phyloP scores from a whole-genome alignment of 2,888 invertebrate species.

The Noctua janthina region DNA sequence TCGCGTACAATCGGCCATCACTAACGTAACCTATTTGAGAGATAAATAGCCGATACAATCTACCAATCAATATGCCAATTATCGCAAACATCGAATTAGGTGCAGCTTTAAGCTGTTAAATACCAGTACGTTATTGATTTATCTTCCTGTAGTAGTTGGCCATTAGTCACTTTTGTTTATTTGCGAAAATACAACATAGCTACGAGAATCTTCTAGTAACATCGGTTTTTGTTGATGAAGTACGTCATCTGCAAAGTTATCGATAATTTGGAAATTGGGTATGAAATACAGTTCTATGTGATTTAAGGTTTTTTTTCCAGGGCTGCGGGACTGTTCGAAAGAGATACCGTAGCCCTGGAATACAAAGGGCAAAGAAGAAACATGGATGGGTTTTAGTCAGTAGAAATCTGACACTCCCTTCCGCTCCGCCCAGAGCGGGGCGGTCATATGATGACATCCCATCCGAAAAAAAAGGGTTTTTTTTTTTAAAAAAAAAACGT shows the following conservation, averaged over 20 bases:
- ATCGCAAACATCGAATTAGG: slow-evolving; percentile 58
- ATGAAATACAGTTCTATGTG: neutral
- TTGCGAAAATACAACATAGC: neutral
- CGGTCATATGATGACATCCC: too few relatives aligned
- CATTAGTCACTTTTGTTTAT: slow-evolving; percentile 22
- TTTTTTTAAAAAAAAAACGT: too few relatives aligned
- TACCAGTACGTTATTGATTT: slow-evolving; percentile 36
- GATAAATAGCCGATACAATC: slow-evolving; percentile 57
- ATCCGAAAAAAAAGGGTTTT: too few relatives aligned
- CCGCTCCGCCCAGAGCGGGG: too few relatives aligned
- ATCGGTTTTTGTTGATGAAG: neutral
- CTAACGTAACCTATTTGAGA: slow-evolving; percentile 47
- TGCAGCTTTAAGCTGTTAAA: slow-evolving; percentile 45
- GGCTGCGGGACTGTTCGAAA: too few relatives aligned
- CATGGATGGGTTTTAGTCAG: too few relatives aligned
- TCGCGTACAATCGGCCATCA: slow-evolving; percentile 39
- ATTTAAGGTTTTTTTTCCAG: too few relatives aligned
- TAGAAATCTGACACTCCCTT: too few relatives aligned
- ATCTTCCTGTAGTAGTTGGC: slow-evolving; percentile 5
- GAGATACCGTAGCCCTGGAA: too few relatives aligned
- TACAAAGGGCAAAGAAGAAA: too few relatives aligned
- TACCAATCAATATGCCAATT: slow-evolving; percentile 54
- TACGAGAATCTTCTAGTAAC: neutral
- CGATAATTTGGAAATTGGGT: neutral
- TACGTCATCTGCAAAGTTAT: neutral